phyloP scores from a whole-genome alignment of 2,113 vertebrate genomes.

The Dryoscopus gambensis region DNA sequence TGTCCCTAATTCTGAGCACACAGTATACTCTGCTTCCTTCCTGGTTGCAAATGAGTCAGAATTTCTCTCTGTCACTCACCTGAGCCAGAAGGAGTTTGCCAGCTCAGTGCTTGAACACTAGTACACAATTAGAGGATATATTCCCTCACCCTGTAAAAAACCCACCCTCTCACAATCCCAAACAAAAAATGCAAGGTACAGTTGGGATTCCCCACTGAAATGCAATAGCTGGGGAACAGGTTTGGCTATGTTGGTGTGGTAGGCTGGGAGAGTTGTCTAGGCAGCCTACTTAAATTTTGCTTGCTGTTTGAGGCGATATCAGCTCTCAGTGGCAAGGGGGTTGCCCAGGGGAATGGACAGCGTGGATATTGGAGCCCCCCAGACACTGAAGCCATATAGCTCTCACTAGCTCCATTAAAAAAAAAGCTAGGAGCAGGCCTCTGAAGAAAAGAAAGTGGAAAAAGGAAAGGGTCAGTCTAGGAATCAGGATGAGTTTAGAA shows the following conservation, averaged over 20 bases:
- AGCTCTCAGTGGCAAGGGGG: background rate
- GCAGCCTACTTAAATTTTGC: background rate
- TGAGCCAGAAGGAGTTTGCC: background rate
- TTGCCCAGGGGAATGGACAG: background rate
- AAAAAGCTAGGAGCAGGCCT: background rate
- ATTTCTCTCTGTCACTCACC: background rate
- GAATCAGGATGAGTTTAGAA: background rate
- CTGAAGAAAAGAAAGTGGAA: background rate
- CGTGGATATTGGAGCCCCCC: background rate
- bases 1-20: constrained; percentile 23
- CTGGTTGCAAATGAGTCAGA: constrained; percentile 9
- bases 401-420: background rate
- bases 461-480: background rate
- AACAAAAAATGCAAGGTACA: background rate
- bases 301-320: background rate
- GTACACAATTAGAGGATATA: background rate
- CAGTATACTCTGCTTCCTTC: background rate
- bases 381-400: background rate
- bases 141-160: background rate
- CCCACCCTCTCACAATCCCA: background rate
- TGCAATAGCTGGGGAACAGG: background rate
- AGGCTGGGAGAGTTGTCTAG: background rate
- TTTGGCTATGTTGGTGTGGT: background rate
- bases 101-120: background rate
- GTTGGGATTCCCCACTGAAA: background rate